Percentiles rank a stretch among this genome's conserved stretches.
phyloP scores from a whole-genome alignment of 1,140 invertebrate species.

The Bilobella aurantiaca region DNA sequence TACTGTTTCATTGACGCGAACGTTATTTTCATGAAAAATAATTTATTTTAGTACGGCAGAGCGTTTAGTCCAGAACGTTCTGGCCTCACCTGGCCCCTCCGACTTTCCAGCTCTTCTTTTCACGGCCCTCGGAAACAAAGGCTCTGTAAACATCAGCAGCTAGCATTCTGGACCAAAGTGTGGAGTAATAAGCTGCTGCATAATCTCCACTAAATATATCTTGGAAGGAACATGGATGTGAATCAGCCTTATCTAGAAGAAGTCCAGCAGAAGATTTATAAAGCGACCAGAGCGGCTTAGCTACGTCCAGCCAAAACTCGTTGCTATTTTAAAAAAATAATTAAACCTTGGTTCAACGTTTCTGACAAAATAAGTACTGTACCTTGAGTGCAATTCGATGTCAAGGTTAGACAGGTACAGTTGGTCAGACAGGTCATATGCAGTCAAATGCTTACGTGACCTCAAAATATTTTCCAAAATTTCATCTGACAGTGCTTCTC shows the following conservation, averaged over 20 bases:
- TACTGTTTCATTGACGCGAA: too few species aligned
- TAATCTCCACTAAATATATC: slow-evolving; percentile 60
- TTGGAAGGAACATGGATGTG: slow-evolving; percentile 65
- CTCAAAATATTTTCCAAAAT: slow-evolving; percentile 53
- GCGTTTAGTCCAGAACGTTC: not conserved
- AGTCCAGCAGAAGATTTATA: slow-evolving; percentile 51
- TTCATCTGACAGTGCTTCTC: slow-evolving; percentile 55
- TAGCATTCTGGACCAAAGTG: slow-evolving; percentile 72
- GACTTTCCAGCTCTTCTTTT: slow-evolving; percentile 24
- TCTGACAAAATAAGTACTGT: slow-evolving; percentile 36
- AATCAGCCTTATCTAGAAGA: slow-evolving; percentile 59
- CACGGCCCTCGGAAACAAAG: slow-evolving; percentile 56
- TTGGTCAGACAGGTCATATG: slow-evolving; percentile 64
- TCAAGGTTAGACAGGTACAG: slow-evolving; percentile 76
- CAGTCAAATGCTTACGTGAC: slow-evolving; percentile 60
- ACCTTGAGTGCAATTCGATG: slow-evolving; percentile 64
- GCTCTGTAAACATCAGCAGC: slow-evolving; percentile 79
- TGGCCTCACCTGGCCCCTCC: slow-evolving; percentile 25
- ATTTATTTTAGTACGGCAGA: not conserved
- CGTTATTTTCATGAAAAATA: too few species aligned
- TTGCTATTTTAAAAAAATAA: slow-evolving; percentile 34
- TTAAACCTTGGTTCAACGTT: not conserved
- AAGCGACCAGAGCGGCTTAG: slow-evolving; percentile 61
- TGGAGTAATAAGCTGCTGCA: slow-evolving; percentile 63
- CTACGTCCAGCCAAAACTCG: slow-evolving; percentile 68